These are phyloP conservation scores for Brachionus sp. DNA, from an alignment of 1,140 invertebrate genomes.

Conservation along the genomic window DNA sequence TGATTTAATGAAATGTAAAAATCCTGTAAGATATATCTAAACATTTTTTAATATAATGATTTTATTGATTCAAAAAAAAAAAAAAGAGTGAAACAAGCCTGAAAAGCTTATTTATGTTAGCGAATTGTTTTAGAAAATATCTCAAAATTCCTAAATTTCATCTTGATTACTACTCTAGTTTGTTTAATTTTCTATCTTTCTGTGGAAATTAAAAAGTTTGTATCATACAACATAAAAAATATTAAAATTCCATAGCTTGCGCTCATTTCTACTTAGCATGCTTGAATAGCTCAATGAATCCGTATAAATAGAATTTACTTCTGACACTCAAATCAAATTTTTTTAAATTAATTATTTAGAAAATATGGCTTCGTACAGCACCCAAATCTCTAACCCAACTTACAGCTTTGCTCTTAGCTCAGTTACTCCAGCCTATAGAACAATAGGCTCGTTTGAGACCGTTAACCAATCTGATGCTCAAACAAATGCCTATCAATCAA, in stretches of 20 bases:
- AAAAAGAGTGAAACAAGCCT: not conserved
- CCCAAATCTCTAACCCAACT: not conserved
- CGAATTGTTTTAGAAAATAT: not conserved
- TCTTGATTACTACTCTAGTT: not conserved
- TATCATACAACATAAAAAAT: conserved; percentile 5
- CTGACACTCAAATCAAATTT: not conserved
- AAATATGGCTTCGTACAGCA: conserved; percentile 37
- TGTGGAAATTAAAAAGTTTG: not conserved
- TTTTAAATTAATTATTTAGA: not conserved
- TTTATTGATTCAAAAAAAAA: not conserved
- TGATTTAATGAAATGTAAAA: not conserved
- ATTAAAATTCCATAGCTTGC: not conserved
- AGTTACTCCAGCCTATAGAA: not conserved
- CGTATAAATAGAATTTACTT: not conserved
- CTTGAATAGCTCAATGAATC: conserved; percentile 6
- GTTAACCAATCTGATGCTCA: not conserved
- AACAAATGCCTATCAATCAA: not conserved
- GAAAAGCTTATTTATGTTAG: not conserved
- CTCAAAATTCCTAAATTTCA: not conserved
- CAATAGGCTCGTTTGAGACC: not conserved
- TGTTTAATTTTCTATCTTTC: not conserved
- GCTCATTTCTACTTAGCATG: not conserved
- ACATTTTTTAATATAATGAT: not conserved
- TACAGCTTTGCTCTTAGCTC: not conserved
- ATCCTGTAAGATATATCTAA: not conserved